These are phyloP conservation scores for Enteromius unitaeniatus DNA, from an alignment of 2,797 vertebrate genomes.

Conservation along the genomic window DNA sequence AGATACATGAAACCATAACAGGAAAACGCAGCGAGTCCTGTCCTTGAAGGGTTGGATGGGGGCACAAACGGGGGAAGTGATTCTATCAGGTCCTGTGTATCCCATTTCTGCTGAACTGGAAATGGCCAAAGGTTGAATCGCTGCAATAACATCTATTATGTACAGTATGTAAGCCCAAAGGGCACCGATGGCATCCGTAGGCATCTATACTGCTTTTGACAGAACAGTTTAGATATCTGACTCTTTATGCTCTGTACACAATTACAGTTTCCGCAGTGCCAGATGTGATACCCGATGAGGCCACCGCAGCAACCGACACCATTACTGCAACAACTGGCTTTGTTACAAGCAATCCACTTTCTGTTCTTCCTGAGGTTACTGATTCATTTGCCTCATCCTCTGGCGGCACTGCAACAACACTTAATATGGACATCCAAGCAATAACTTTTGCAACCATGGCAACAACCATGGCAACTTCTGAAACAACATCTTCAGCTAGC, in stretches of 20 bases:
- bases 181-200: conserved; percentile 18
- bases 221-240: conserved; percentile 47
- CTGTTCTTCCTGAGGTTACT: conserved; percentile 36
- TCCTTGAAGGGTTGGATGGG: conserved; percentile 58
- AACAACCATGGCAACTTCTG: conserved; percentile 28
- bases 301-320: conserved; percentile 30
- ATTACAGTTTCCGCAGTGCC: conserved; percentile 60
- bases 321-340: conserved; percentile 32
- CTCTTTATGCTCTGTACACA: conserved; percentile 58
- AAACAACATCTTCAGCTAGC: conserved; percentile 23
- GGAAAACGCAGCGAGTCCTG: conserved; percentile 59
- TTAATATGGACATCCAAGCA: conserved; percentile 23
- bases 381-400: conserved; percentile 22
- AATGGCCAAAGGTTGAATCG: conserved; percentile 59
- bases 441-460: conserved; percentile 25
- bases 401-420: conserved; percentile 5
- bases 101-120: conserved; percentile 64
- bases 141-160: conserved; percentile 55
- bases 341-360: conserved; percentile 21
- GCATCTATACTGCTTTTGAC: conserved; percentile 49
- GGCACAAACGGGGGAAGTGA: conserved; percentile 47
- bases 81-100: conserved; percentile 62
- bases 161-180: conserved; percentile 45
- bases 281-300: conserved; percentile 45
- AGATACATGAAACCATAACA: conserved; percentile 67